phyloP scores from a whole-genome alignment of 2,797 vertebrate species.

The Halcyon chelicuti region DNA sequence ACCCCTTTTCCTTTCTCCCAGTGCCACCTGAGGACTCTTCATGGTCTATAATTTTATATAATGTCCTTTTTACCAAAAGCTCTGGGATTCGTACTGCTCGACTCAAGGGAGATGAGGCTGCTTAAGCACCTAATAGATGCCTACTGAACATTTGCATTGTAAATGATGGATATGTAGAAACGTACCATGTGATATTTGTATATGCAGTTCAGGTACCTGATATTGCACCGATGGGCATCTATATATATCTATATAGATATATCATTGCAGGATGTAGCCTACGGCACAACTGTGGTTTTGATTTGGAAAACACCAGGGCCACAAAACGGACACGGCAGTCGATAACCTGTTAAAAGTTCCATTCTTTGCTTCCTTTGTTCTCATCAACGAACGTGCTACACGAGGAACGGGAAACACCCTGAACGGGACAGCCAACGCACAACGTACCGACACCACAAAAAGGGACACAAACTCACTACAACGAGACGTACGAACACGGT shows the following conservation, averaged over 20 bases:
- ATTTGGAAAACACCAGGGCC: neutral
- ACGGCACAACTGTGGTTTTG: neutral
- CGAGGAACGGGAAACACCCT: rapidly evolving
- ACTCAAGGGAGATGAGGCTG: neutral
- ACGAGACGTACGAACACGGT: neutral
- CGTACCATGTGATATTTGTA: neutral
- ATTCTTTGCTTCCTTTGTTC: neutral
- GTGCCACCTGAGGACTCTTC: neutral
- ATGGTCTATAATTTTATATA: neutral
- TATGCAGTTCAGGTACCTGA: neutral
- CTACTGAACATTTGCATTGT: neutral
- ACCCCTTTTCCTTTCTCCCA: neutral
- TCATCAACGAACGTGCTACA: neutral
- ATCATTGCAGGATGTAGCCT: neutral
- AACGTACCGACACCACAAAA: neutral
- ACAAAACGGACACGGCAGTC: neutral
- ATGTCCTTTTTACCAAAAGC: neutral
- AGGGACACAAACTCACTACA: neutral
- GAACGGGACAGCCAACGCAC: rapidly evolving
- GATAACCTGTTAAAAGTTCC: neutral
- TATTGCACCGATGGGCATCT: neutral
- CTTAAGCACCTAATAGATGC: neutral
- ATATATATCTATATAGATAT: no score
- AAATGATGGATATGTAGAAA: neutral
- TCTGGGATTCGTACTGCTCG: neutral